These are phyloP conservation scores for Luperina testacea DNA, from an alignment of 2,888 invertebrate species.

Conservation along the genomic window DNA sequence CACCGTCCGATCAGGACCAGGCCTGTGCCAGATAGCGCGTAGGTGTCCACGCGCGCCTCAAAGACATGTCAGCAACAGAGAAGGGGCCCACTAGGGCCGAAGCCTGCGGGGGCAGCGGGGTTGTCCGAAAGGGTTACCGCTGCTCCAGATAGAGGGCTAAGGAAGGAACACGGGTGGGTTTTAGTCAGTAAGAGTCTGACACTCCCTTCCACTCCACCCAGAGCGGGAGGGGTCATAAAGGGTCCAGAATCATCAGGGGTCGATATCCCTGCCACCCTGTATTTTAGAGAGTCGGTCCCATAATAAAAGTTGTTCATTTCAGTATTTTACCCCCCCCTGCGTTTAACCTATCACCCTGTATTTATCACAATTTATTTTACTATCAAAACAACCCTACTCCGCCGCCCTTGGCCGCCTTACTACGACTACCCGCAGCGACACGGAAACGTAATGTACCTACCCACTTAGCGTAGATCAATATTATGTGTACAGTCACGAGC, in stretches of 20 bases:
- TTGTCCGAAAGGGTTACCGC: too few species aligned
- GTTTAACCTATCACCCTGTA: neutral
- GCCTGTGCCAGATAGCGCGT: too few species aligned
- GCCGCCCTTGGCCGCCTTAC: conserved; percentile 45
- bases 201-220: too few species aligned
- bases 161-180: too few species aligned
- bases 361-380: conserved; percentile 12
- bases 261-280: neutral
- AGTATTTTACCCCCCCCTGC: neutral
- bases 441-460: conserved; percentile 11
- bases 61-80: too few species aligned
- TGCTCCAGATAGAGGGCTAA: too few species aligned
- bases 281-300: neutral
- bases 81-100: too few species aligned
- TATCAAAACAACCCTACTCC: conserved; percentile 33
- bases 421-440: conserved; percentile 32
- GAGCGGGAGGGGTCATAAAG: too few species aligned
- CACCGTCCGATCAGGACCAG: too few species aligned
- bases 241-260: neutral
- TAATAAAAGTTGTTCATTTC: neutral
- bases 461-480: conserved; percentile 34
- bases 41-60: too few species aligned
- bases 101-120: too few species aligned
- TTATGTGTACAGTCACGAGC: neutral
- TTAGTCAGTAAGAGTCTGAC: too few species aligned